These are phyloP conservation scores for Megalurothrips usitatus DNA, from an alignment of 2,888 invertebrate genomes.

Conservation along the genomic window DNA sequence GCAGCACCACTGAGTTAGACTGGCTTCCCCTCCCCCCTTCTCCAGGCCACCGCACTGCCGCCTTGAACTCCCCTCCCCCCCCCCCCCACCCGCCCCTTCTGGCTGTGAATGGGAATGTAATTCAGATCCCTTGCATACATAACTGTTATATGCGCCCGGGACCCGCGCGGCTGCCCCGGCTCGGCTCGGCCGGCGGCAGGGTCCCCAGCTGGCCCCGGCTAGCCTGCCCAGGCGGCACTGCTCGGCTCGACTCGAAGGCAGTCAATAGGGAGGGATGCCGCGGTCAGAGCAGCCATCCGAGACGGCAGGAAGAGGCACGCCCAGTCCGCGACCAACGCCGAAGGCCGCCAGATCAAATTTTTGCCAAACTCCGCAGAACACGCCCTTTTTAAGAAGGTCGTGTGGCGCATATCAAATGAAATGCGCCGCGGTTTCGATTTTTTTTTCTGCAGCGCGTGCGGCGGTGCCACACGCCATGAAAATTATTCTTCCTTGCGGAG, in stretches of 20 bases:
- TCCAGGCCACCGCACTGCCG: too few species aligned
- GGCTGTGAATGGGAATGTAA: conserved; percentile 24
- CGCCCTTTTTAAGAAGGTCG: too few species aligned
- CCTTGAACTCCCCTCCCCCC: background rate
- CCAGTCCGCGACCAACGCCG: background rate
- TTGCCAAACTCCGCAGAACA: too few species aligned
- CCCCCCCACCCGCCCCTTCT: background rate
- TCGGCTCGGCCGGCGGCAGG: background rate
- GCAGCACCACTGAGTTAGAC: background rate
- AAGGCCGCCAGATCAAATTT: too few species aligned
- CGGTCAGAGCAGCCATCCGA: too few species aligned
- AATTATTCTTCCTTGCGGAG: too few species aligned
- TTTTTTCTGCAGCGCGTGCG: too few species aligned
- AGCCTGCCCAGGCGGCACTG: background rate
- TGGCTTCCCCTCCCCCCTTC: background rate
- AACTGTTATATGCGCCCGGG: conserved; percentile 18
- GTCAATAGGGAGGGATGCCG: too few species aligned
- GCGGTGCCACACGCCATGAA: too few species aligned
- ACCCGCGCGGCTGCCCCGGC: background rate
- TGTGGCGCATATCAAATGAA: too few species aligned
- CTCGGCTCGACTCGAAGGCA: too few species aligned
- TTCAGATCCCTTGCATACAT: conserved; percentile 26
- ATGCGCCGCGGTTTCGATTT: too few species aligned
- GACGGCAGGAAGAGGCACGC: background rate
- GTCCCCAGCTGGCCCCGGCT: background rate